Evolutionary conservation across 2,888 invertebrate species (phyloP), one percentile per base, ranked within the genome.

Genomic region (Colletes collaris): DNA sequence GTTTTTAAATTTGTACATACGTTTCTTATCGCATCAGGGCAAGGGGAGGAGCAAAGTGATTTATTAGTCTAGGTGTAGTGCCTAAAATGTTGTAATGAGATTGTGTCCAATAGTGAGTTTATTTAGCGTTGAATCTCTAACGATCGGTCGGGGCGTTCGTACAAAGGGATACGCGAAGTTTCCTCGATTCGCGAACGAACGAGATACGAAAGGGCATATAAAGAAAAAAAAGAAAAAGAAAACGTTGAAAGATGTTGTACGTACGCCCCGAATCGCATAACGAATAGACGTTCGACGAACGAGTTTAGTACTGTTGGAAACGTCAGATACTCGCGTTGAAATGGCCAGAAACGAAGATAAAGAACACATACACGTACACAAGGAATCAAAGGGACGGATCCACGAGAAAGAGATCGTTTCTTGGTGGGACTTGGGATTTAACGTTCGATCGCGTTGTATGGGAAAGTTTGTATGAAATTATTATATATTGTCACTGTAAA

Each of bases 51-150:
- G 63, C 74, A 79, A 69, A 65, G 79, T 78, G 79, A 83, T 88
- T 89, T 84, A 87, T 90, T 91, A 90, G 90, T 84, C 81, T 91
- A 90, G 89, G 87, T 90, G 90, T 91, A 91, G 91, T 91, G 91
- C 91, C 91, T 91, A 91, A 90, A 84, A 86, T 80, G 88, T 86
- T 86, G 56, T 67, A 85, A 83, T 82, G 84, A 86, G 85, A 85
- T 89, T 86, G 86, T 87, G 85, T 88, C 83, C 82, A 83, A 77
- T 82, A 85, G 79, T 66, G 53, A 79, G 78, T 82, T 84, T 84
- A 80, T 83, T 84, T 81, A 81, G 72, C 65, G 70, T 78, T 70
- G 84, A 76, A 84, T 84, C 79, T 86, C 71, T 73, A 62, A 72
- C 35, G 62, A 65, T 73, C n/a, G 60, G 49, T 10, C 13, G 46